Evolutionary conservation across 1,140 invertebrate species (phyloP).

Genomic region (Daktulosphaira vitifoliae): DNA sequence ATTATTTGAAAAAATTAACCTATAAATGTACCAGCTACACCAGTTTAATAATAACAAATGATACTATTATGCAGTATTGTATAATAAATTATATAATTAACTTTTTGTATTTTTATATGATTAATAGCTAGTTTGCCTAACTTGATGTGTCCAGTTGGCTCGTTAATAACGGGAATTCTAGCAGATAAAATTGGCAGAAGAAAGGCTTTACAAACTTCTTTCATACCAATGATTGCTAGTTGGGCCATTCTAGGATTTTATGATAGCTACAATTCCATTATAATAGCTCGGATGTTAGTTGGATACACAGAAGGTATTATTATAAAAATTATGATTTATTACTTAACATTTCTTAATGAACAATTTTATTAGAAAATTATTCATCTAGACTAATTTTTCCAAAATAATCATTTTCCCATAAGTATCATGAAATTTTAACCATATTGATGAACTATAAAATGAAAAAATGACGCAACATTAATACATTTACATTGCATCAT

Average conservation of each 20-base stretch:
- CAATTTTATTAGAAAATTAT: no score
- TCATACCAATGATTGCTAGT: constrained; percentile 60
- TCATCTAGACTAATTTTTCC: no score
- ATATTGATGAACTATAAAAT: no score
- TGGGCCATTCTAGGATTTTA: constrained; percentile 47
- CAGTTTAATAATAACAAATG: neutral
- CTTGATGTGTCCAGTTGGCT: constrained; percentile 44
- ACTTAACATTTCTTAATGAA: no score
- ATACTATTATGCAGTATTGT: no score
- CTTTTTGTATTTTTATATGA: neutral
- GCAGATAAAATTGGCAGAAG: constrained; percentile 61
- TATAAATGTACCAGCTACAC: neutral
- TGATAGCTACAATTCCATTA: constrained; percentile 34
- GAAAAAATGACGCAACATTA: no score
- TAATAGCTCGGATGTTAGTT: constrained; percentile 36
- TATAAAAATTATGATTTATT: no score
- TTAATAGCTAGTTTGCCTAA: neutral
- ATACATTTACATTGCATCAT: no score
- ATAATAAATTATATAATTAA: no score
- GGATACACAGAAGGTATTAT: constrained; percentile 25
- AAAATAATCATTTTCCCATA: no score
- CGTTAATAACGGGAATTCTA: constrained; percentile 55
- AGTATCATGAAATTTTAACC: no score
- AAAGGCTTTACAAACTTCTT: constrained; percentile 58
- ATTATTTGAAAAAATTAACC: neutral